Base-by-base conservation (phyloP, 2,113 vertebrate species). In the Corythoichthys intestinalis region DNA sequence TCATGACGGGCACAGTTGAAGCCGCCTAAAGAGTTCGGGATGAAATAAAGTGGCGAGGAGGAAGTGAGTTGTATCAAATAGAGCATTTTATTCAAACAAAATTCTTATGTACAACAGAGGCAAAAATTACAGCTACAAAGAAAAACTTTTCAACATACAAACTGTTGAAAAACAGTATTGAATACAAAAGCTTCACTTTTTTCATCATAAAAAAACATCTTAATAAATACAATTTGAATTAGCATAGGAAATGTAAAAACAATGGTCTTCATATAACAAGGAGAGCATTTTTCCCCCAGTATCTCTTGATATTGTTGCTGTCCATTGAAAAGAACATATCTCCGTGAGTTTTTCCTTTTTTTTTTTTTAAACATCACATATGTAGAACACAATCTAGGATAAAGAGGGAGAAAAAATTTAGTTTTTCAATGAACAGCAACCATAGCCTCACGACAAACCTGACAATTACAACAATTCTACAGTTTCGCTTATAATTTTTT, bases 21-120 rank as follows among this genome's bases (percentile, higher is more conserved):
- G 69, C 20, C 7, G 14, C 74, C 69, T 28, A 28, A 56, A 41
- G 38, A 9, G 37, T 71, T 59, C 72, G 6, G 57, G 60, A 74
- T 61, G 67, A 48, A 44, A 58, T 2, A 34, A 50, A 69, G 39
- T 4, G 39, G 37, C 48, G 56, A 63, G 2, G 61, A 65, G 46
- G 14, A 59, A 44, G 67, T 28, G 46, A 70, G 53, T 11, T 28
- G 70, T 83, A 69, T 6, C 66, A 67, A 83, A 90, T 90, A 84
- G 58, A 86, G 85, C 88, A 90, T 90, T 92, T 93, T 92, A 92
- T 87, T 91, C 80, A 77, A 91, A 91, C 83, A 91, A 92, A 92
- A 91, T 90, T 89, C 88, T 83, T 88, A 91, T 92, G 84, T 91
- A 92, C 91, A 91, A 73, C 65, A 74, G 9, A 44, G 41, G 67